phyloP scores from a whole-genome alignment of 2,113 vertebrate species.

The Pontoporia blainvillei region DNA sequence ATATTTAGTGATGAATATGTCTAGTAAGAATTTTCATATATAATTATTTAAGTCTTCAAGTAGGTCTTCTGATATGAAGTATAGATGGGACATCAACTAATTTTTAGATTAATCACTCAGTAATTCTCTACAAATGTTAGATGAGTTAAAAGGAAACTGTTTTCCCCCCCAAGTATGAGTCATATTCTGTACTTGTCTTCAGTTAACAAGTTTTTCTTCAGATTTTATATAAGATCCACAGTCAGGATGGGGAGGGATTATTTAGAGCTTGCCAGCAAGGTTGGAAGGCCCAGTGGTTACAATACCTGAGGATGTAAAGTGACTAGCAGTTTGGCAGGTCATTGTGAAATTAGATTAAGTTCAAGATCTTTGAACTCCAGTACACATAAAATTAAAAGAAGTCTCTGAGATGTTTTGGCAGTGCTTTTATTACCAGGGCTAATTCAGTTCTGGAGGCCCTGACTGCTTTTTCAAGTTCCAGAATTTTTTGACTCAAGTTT shows the following conservation, averaged over 20 bases:
- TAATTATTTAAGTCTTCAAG: slow-evolving; percentile 16
- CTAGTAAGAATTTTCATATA: neutral
- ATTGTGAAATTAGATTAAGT: slow-evolving; percentile 65
- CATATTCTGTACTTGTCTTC: slow-evolving; percentile 11
- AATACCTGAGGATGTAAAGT: slow-evolving; percentile 75
- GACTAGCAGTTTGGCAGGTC: slow-evolving; percentile 70
- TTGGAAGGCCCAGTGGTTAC: slow-evolving; percentile 63
- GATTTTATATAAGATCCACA: slow-evolving; percentile 31
- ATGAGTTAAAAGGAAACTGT: neutral
- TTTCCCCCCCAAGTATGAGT: neutral
- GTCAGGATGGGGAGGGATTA: slow-evolving; percentile 20
- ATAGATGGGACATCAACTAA: neutral
- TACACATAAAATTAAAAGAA: slow-evolving; percentile 52
- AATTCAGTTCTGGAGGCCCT: slow-evolving; percentile 54
- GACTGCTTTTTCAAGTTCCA: slow-evolving; percentile 60
- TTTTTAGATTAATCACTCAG: neutral
- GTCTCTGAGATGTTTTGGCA: slow-evolving; percentile 73
- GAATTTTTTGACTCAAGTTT: slow-evolving; percentile 54
- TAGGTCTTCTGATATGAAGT: slow-evolving; percentile 3
- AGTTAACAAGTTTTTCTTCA: slow-evolving; percentile 1
- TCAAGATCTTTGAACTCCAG: slow-evolving; percentile 68
- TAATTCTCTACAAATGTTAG: slow-evolving; percentile 6
- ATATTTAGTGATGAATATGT: neutral
- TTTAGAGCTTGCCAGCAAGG: slow-evolving; percentile 46
- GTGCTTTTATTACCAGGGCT: slow-evolving; percentile 61